Base-by-base conservation (phyloP, 2,113 vertebrate species). In the Microtus montanus region DNA sequence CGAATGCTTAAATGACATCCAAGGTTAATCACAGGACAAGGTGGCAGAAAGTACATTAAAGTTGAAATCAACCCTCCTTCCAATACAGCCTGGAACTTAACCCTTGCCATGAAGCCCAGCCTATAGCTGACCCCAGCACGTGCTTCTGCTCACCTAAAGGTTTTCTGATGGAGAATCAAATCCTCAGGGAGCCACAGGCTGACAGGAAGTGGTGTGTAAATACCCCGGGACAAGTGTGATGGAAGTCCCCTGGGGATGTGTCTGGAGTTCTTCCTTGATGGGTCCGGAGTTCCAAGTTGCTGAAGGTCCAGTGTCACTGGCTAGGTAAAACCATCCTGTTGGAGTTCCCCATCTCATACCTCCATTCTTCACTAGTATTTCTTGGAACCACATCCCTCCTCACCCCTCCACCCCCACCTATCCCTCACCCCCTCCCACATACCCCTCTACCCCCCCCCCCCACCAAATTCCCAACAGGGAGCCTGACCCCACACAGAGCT, bases 1-100 rank as follows among this genome's bases (percentile, higher is more conserved):
- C 61, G 98, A 98, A 1, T 95, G 97, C 94, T 96, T 98, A 24
- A 98, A 98, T 14, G 99, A 99, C 94, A 98, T 98, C 47, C 98
- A 98, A 63, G 99, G 99, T 14, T 98, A 99, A 91, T 98, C 98
- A 9, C 98, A 98, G 89, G 98, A 99, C 28, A 4, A 17, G 68
- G 33, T 1, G 98, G 99, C 0, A 98, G 99, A 98, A 95, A 99
- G 99, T 73, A 98, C 98, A 90, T 77, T 98, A 20, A 98, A 97
- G 61, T 98, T 97, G 98, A 97, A 95, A 4, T 6, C 19, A 19
- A 14, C 7, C 28, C n/a, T 14, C 12, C 66, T 64, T 28, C 54
- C 47, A 52, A 11, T 0, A 3, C 1, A 52, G 9, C 61, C 47
- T 38, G 6, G 26, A 49, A 15, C 41, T 83, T 44, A 3, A 3